phyloP scores from a whole-genome alignment of 1,140 invertebrate species.

The Sarcophaga bullata region DNA sequence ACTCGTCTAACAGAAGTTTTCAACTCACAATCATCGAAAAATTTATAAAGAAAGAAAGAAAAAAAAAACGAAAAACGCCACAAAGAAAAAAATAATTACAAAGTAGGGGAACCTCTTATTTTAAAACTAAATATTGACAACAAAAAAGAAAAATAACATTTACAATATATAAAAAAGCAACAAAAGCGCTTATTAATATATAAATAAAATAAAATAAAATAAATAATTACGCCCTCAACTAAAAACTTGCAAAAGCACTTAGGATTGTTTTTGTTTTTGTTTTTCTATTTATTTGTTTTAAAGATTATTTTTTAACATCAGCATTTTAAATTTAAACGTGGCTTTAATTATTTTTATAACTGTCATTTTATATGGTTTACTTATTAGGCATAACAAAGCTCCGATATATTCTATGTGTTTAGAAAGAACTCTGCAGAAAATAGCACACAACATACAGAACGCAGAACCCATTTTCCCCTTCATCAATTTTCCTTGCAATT shows the following conservation, averaged over 20 bases:
- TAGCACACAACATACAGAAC: too few relatives aligned
- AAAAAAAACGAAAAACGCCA: neutral
- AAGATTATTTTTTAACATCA: too few relatives aligned
- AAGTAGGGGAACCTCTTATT: neutral
- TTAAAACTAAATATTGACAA: neutral
- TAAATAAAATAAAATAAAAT: neutral
- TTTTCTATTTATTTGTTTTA: too few relatives aligned
- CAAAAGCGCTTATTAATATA: slow-evolving; percentile 6
- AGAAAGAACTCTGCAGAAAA: too few relatives aligned
- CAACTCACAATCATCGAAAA: neutral
- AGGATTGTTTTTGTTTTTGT: too few relatives aligned
- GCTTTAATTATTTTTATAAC: too few relatives aligned
- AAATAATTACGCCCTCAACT: neutral
- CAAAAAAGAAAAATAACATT: neutral
- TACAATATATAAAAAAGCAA: neutral
- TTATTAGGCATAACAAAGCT: too few relatives aligned
- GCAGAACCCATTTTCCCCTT: too few relatives aligned
- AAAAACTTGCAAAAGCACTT: too few relatives aligned
- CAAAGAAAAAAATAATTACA: neutral
- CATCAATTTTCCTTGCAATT: neutral
- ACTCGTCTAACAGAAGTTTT: neutral
- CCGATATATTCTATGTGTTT: too few relatives aligned
- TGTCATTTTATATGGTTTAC: too few relatives aligned
- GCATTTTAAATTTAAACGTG: too few relatives aligned
- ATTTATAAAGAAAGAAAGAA: neutral